Conservation (phyloP, 2,797 vertebrate species). For the Corythornis leucogaster region DNA sequence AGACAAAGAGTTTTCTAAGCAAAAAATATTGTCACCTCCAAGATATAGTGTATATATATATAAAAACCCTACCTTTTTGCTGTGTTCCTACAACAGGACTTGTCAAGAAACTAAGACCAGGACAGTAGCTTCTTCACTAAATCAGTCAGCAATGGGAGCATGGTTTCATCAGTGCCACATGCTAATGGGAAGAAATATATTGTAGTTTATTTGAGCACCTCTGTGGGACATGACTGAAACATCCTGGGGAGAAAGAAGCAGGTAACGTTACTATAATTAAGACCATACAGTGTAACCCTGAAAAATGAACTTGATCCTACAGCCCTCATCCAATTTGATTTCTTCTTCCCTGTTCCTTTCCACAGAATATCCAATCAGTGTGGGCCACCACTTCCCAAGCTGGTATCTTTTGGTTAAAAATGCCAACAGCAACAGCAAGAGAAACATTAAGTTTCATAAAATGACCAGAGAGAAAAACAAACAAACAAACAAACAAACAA, state of each 20-base stretch:
- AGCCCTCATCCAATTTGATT: not conserved
- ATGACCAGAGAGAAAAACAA: not conserved
- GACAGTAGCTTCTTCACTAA: not conserved
- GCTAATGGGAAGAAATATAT: not conserved
- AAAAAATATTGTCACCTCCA: not conserved
- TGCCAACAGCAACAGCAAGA: not conserved
- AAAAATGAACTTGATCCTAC: not conserved
- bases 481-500: no score
- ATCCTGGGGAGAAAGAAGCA: not conserved
- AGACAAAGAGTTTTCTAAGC: not conserved
- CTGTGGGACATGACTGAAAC: not conserved
- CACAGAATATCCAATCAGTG: not conserved
- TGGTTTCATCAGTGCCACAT: not conserved
- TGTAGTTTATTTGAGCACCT: not conserved
- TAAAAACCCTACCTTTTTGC: not conserved
- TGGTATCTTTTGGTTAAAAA: not conserved
- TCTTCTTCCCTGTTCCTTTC: not conserved
- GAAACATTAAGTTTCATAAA: constrained; percentile 3
- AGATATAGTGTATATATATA: not conserved
- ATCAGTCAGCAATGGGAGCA: not conserved
- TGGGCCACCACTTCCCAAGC: not conserved
- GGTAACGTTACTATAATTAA: not conserved
- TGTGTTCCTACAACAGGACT: not conserved
- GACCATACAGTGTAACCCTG: not conserved
- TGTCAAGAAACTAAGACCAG: not conserved